Evolutionary conservation across 2,113 vertebrate genomes (phyloP).

Genomic region (Cavia aperea): DNA sequence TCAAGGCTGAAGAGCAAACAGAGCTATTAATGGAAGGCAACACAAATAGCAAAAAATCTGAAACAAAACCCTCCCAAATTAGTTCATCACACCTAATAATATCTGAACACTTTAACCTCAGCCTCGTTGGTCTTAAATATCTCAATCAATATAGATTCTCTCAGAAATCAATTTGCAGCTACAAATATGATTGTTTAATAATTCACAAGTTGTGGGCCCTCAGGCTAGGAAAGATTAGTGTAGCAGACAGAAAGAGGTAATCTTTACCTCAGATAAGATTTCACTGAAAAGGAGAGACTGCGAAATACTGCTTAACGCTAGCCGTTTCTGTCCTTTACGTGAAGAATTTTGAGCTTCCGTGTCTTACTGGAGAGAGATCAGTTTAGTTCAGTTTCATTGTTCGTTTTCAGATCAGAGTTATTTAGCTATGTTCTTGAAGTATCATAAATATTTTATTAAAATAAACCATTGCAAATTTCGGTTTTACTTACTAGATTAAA

Average conservation of each 20-base stretch:
- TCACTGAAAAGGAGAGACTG: conserved; percentile 74
- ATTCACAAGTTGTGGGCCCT: conserved; percentile 81
- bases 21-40: conserved; percentile 62
- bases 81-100: conserved; percentile 72
- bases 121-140: conserved; percentile 81
- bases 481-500: conserved; percentile 69
- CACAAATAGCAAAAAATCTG: conserved; percentile 46
- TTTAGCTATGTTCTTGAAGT: conserved; percentile 50
- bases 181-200: conserved; percentile 86
- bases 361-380: not conserved
- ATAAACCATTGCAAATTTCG: conserved; percentile 44
- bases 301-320: conserved; percentile 62
- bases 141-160: conserved; percentile 84
- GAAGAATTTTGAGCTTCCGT: not conserved
- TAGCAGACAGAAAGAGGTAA: conserved; percentile 73
- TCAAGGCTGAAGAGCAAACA: conserved; percentile 42
- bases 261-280: conserved; percentile 74
- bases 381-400: conserved; percentile 23
- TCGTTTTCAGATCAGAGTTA: conserved; percentile 40
- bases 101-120: conserved; percentile 78
- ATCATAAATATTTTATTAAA: conserved; percentile 66
- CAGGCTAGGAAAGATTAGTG: conserved; percentile 75
- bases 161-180: conserved; percentile 82
- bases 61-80: conserved; percentile 61
- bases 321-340: conserved; percentile 33